Percentiles rank a stretch among this genome's conserved stretches.
These are phyloP conservation scores for Euproctis similis DNA, from an alignment of 2,888 invertebrate species.

Conservation along the genomic window DNA sequence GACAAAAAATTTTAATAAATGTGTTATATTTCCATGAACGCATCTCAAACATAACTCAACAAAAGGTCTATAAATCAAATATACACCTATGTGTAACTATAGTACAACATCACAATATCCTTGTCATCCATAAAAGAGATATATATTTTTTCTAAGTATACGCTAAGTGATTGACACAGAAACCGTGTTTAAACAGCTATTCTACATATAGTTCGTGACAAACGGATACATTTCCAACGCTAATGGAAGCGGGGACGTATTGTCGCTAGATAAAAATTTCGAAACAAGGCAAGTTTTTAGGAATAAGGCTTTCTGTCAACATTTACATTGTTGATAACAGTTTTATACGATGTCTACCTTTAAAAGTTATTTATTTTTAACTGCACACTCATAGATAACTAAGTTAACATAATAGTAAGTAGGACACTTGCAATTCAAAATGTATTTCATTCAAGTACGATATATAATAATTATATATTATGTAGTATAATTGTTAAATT, in stretches of 20 bases:
- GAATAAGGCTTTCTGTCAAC: slow-evolving; percentile 36
- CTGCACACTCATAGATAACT: too few relatives aligned
- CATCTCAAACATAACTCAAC: slow-evolving; percentile 27
- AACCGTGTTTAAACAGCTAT: slow-evolving; percentile 24
- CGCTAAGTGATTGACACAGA: slow-evolving; percentile 37
- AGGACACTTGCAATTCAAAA: too few relatives aligned
- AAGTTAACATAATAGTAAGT: too few relatives aligned
- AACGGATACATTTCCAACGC: slow-evolving; percentile 45
- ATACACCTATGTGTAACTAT: slow-evolving; percentile 26
- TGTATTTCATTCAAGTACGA: too few relatives aligned
- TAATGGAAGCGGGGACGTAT: slow-evolving; percentile 43
- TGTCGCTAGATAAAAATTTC: slow-evolving; percentile 41
- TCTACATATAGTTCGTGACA: slow-evolving; percentile 43
- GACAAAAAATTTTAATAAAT: slow-evolving; percentile 19
- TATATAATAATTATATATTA: too few relatives aligned
- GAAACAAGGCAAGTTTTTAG: slow-evolving; percentile 34
- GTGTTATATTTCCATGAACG: slow-evolving; percentile 25
- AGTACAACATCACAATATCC: slow-evolving; percentile 27
- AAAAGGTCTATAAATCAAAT: slow-evolving; percentile 25
- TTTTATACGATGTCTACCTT: not conserved
- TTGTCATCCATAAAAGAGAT: slow-evolving; percentile 13
- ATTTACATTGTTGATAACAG: slow-evolving; percentile 37
- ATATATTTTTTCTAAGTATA: slow-evolving; percentile 15
- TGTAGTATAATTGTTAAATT: too few relatives aligned
- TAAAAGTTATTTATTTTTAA: too few relatives aligned